Base-by-base conservation (phyloP, 2,113 vertebrate genomes). In the Dasyurus viverrinus region DNA sequence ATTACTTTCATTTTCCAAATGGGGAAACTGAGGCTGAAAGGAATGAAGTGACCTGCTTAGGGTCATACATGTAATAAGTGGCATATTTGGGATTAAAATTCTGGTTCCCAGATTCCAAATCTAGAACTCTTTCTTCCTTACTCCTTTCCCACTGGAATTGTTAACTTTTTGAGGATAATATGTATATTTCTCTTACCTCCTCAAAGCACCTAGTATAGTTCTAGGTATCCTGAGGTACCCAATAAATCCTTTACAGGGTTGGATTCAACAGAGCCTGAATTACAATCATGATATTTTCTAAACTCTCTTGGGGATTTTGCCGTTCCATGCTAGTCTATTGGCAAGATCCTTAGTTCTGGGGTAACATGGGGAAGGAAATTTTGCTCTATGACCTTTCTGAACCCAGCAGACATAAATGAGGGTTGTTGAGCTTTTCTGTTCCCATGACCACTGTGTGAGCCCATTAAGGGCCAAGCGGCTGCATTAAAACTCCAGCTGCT, bases 401-500 rank as follows among this genome's bases (percentile, higher is more conserved):
- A 36, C 54, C 76, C 94, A 93, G 95, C 93, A 54, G 68, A 92
- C 91, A 53, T 11, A 2, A 9, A 0, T 0, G 0, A 95, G 2
- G n/a, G 27, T 93, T 95, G 97, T 93, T 92, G 96, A 93, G 89
- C 89, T 92, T 68, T 91, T 52, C 47, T 26, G 47, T 52, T 90
- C 6, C 47, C 47, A 90, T 30, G 46, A 52, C 68, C 90, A 52
- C 36, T 6, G 30, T 54, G 90, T 10, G n/a, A 9, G 0, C 90
- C 68, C 55, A 91, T 54, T 90, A 6, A 55, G 93, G 92, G 94
- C 92, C 68, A 90, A 89, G n/a, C 8, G 0, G 84, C 50, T 92
- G 92, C 57, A 94, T 55, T 52, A 92, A 96, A 91, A 93, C 89
- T 93, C 92, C 95, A 97, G 97, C 96, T 93, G 97, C 89, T 22